phyloP scores from a whole-genome alignment of 2,888 invertebrate species.

The Tipula unca region DNA sequence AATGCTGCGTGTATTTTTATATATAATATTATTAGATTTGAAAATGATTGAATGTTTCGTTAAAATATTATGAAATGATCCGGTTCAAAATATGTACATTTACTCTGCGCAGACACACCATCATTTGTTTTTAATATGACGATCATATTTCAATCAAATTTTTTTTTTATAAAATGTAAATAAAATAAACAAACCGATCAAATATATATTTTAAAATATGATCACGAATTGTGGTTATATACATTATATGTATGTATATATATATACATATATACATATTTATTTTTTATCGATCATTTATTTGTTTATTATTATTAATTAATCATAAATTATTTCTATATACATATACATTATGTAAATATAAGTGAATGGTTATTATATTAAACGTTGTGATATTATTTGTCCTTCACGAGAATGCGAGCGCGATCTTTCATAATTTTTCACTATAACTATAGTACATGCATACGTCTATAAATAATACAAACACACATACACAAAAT shows the following conservation, averaged over 20 bases:
- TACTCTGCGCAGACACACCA: neutral
- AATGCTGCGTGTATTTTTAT: neutral
- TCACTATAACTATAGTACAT: neutral
- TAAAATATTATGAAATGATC: slow-evolving; percentile 8
- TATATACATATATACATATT: neutral
- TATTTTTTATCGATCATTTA: neutral
- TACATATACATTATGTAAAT: neutral
- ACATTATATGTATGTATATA: too few relatives aligned
- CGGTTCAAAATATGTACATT: neutral
- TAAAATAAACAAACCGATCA: slow-evolving; percentile 14
- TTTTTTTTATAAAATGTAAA: neutral
- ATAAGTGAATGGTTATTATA: slow-evolving; percentile 8
- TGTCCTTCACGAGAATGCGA: neutral
- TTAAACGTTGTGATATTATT: neutral
- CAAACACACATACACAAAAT: neutral
- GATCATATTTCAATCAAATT: slow-evolving; percentile 8
- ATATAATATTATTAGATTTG: neutral
- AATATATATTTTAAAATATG: neutral
- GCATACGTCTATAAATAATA: neutral
- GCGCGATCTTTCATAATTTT: slow-evolving; percentile 1
- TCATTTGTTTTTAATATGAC: slow-evolving; percentile 8
- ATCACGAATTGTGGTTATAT: neutral
- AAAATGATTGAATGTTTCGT: neutral
- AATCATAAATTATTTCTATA: neutral
- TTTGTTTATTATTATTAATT: slow-evolving; percentile 4